These are phyloP conservation scores for Thymelicus lineola DNA, from an alignment of 2,888 invertebrate species.

Conservation along the genomic window DNA sequence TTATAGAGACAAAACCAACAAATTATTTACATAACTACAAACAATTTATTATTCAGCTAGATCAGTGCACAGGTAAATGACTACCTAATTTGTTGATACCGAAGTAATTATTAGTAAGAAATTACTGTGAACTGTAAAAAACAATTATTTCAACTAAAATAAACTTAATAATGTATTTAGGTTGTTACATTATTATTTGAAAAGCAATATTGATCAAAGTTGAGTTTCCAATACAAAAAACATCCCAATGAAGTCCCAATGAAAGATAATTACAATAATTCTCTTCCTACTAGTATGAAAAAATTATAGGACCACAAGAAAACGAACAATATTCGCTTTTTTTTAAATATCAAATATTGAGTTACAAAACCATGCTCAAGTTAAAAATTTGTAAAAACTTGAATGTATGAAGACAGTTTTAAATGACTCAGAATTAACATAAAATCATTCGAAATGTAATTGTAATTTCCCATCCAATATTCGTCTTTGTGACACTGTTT, in stretches of 20 bases:
- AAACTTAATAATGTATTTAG: not conserved
- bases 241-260: no score
- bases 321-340: no score
- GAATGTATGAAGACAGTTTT: no score
- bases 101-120: not conserved
- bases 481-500: slow-evolving; percentile 14
- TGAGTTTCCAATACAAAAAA: not conserved
- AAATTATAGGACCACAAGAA: no score
- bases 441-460: not conserved
- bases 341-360: no score
- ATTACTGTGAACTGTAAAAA: no score
- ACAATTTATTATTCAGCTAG: slow-evolving; percentile 6
- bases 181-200: not conserved
- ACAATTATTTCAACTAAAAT: not conserved
- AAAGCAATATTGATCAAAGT: not conserved
- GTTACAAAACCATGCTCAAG: no score
- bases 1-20: slow-evolving; percentile 2
- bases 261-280: no score
- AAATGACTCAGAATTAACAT: no score
- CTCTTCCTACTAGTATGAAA: no score
- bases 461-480: slow-evolving; percentile 4
- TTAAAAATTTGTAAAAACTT: no score
- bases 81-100: not conserved
- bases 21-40: slow-evolving; percentile 8
- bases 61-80: not conserved